These are phyloP conservation scores for Nomada ferruginata DNA, from an alignment of 2,888 invertebrate species.

Conservation along the genomic window DNA sequence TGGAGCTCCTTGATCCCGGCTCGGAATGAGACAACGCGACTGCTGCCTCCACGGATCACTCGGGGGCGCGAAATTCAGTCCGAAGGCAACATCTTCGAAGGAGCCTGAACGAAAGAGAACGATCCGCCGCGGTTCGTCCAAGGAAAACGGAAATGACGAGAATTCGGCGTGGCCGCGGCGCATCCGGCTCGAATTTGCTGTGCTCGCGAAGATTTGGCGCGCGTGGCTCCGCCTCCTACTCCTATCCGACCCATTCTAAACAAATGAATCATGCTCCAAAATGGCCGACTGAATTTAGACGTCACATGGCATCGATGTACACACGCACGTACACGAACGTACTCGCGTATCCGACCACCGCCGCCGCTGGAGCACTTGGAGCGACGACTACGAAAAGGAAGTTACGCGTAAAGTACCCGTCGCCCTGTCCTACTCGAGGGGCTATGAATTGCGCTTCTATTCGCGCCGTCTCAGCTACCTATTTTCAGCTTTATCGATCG, in stretches of 20 bases:
- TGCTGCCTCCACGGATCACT: slow-evolving; percentile 44
- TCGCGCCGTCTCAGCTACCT: too few relatives aligned
- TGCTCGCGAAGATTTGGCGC: slow-evolving; percentile 79
- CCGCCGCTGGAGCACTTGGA: slow-evolving; percentile 23
- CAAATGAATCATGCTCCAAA: slow-evolving; percentile 84
- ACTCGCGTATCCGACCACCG: slow-evolving; percentile 23
- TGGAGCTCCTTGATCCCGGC: slow-evolving; percentile 70
- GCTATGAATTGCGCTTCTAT: not conserved
- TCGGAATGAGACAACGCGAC: slow-evolving; percentile 56
- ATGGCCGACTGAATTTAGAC: slow-evolving; percentile 84
- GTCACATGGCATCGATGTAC: slow-evolving; percentile 81
- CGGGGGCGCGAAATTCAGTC: slow-evolving; percentile 60
- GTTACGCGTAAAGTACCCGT: slow-evolving; percentile 36
- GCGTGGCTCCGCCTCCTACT: slow-evolving; percentile 83
- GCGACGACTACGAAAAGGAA: slow-evolving; percentile 38
- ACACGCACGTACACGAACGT: slow-evolving; percentile 34
- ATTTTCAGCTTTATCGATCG: slow-evolving; percentile 4
- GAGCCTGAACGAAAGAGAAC: slow-evolving; percentile 19
- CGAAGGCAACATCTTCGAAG: too few relatives aligned
- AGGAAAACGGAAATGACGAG: not conserved
- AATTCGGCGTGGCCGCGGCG: slow-evolving; percentile 2
- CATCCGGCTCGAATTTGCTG: slow-evolving; percentile 51
- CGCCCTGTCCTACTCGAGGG: slow-evolving; percentile 24
- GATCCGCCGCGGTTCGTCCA: not conserved
- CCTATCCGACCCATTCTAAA: slow-evolving; percentile 83